Evolutionary conservation across 1,140 invertebrate species (phyloP).

Genomic region (Rhyzopertha dominica): DNA sequence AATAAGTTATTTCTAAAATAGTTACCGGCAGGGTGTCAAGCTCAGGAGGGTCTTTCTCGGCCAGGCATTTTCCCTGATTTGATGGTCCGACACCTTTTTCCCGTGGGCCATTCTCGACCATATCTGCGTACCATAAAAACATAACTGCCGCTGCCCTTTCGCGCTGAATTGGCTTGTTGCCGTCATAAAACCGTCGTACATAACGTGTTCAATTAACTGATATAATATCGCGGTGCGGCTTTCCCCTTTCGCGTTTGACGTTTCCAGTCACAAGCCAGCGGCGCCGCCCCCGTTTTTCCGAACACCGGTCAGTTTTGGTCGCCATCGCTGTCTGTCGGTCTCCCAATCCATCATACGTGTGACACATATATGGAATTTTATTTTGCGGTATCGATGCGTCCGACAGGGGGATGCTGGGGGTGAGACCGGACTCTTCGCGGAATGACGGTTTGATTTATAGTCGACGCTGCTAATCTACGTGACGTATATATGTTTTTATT

Average conservation of each 20-base stretch:
- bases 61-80: no score
- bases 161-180: no score
- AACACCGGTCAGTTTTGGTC: slow-evolving; percentile 8
- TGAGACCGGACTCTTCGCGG: slow-evolving; percentile 23
- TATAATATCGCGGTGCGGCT: slow-evolving; percentile 37
- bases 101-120: no score
- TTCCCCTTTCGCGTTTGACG: slow-evolving; percentile 32
- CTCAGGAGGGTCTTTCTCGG: no score
- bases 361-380: slow-evolving; percentile 42
- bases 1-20: no score
- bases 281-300: slow-evolving; percentile 2
- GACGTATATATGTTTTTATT: slow-evolving; percentile 46
- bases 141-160: no score
- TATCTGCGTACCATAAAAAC: no score
- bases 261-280: slow-evolving; percentile 20
- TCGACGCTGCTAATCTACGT: slow-evolving; percentile 45
- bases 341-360: slow-evolving; percentile 40
- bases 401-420: slow-evolving; percentile 38
- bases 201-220: slow-evolving; percentile 39
- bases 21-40: no score
- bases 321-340: slow-evolving; percentile 35
- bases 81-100: no score
- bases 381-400: slow-evolving; percentile 42
- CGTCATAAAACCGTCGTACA: slow-evolving; percentile 34
- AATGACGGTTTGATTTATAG: slow-evolving; percentile 46